These are phyloP conservation scores for Caligus rogercresseyi DNA, from an alignment of 1,140 invertebrate genomes.

Conservation along the genomic window DNA sequence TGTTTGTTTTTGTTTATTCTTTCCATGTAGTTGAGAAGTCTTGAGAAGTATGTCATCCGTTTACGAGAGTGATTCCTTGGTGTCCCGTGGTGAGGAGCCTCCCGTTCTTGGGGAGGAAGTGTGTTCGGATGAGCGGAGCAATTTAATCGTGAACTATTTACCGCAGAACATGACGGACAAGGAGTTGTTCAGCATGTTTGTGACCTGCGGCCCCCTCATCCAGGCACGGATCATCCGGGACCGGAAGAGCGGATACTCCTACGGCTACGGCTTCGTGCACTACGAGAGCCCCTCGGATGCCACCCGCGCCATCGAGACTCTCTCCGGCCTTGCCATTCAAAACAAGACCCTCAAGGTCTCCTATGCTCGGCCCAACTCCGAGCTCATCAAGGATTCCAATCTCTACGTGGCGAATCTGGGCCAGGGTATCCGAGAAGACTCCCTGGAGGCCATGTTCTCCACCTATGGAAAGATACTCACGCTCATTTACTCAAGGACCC, in stretches of 20 bases:
- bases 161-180: slow-evolving; percentile 81
- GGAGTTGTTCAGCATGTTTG: slow-evolving; percentile 70
- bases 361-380: slow-evolving; percentile 69
- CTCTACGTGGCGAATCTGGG: slow-evolving; percentile 82
- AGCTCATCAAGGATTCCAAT: slow-evolving; percentile 86
- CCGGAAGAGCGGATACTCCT: slow-evolving; percentile 80
- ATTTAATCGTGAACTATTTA: slow-evolving; percentile 86
- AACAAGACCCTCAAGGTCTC: slow-evolving; percentile 76
- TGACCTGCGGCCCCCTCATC: slow-evolving; percentile 64
- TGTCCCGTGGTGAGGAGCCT: background rate
- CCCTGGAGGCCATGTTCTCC: slow-evolving; percentile 9
- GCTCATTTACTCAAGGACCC: background rate
- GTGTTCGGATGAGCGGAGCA: slow-evolving; percentile 36
- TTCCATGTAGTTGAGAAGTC: background rate
- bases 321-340: slow-evolving; percentile 71
- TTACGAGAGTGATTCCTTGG: background rate
- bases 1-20: background rate
- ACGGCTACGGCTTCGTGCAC: slow-evolving; percentile 90
- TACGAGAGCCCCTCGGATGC: slow-evolving; percentile 69
- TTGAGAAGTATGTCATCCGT: background rate
- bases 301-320: slow-evolving; percentile 55
- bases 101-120: background rate
- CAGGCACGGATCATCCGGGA: slow-evolving; percentile 80
- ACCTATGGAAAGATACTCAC: slow-evolving; percentile 8
- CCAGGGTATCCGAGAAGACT: slow-evolving; percentile 33